Evolutionary conservation across 2,113 vertebrate species (phyloP).

Genomic region (Bufo bufo): DNA sequence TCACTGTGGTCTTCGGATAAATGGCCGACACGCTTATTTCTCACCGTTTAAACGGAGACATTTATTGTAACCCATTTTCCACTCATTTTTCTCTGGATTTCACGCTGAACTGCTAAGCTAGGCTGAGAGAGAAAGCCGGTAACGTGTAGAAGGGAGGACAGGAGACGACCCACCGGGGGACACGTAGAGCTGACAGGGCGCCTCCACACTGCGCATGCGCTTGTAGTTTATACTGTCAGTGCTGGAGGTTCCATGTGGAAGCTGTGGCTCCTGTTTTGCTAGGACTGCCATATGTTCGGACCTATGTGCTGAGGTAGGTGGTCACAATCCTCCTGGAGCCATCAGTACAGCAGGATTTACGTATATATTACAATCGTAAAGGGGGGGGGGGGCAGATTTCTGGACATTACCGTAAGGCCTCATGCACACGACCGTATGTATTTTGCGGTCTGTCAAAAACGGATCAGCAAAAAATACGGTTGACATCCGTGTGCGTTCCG

Average conservation of each 20-base stretch:
- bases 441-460: too few relatives aligned
- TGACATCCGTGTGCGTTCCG: too few relatives aligned
- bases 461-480: too few relatives aligned
- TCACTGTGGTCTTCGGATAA: not conserved
- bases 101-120: not conserved
- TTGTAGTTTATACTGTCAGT: not conserved
- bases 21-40: not conserved
- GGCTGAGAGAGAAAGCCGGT: constrained; percentile 18
- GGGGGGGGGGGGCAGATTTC: too few relatives aligned
- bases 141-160: constrained; percentile 10
- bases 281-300: constrained; percentile 5
- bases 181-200: not conserved
- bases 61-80: not conserved
- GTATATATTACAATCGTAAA: too few relatives aligned
- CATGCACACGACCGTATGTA: too few relatives aligned
- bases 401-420: too few relatives aligned
- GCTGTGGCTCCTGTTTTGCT: not conserved
- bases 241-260: not conserved
- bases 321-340: not conserved
- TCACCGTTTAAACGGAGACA: not conserved
- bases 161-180: not conserved
- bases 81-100: not conserved
- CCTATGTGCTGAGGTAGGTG: not conserved
- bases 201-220: not conserved
- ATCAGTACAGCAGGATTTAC: too few relatives aligned